phyloP scores from a whole-genome alignment of 2,888 invertebrate genomes.

The Hipparchia semele region DNA sequence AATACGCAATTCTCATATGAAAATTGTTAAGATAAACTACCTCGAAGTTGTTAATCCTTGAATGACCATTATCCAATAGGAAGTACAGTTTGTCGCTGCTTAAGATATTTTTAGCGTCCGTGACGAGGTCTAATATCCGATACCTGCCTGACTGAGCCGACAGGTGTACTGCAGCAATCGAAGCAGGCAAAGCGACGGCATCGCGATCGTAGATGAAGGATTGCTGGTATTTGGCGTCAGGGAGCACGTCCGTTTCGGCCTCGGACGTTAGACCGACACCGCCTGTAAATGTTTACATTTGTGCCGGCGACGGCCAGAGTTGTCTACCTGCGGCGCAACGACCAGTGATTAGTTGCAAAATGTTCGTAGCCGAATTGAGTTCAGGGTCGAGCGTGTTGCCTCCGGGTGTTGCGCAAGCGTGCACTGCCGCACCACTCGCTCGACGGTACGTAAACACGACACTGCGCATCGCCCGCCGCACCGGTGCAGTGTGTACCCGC shows the following conservation, averaged over 20 bases:
- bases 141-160: slow-evolving; percentile 13
- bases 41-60: slow-evolving; percentile 40
- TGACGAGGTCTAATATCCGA: slow-evolving; percentile 25
- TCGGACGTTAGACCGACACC: slow-evolving; percentile 71
- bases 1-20: slow-evolving; percentile 31
- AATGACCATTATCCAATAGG: slow-evolving; percentile 43
- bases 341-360: slow-evolving; percentile 80
- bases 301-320: slow-evolving; percentile 66
- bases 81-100: slow-evolving; percentile 35
- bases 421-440: slow-evolving; percentile 42
- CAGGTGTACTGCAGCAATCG: neutral
- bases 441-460: slow-evolving; percentile 32
- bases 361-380: slow-evolving; percentile 77
- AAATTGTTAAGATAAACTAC: slow-evolving; percentile 38
- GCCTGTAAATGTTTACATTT: slow-evolving; percentile 81
- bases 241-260: slow-evolving; percentile 73
- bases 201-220: slow-evolving; percentile 49
- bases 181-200: slow-evolving; percentile 29
- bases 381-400: slow-evolving; percentile 77
- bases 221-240: slow-evolving; percentile 53
- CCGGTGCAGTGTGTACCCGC: slow-evolving; percentile 20
- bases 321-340: slow-evolving; percentile 54
- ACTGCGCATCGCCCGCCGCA: slow-evolving; percentile 5
- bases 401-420: slow-evolving; percentile 76
- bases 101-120: slow-evolving; percentile 41